These are phyloP conservation scores for Calyptommatus sinebrachiatus DNA, from an alignment of 2,113 vertebrate genomes.

Conservation along the genomic window DNA sequence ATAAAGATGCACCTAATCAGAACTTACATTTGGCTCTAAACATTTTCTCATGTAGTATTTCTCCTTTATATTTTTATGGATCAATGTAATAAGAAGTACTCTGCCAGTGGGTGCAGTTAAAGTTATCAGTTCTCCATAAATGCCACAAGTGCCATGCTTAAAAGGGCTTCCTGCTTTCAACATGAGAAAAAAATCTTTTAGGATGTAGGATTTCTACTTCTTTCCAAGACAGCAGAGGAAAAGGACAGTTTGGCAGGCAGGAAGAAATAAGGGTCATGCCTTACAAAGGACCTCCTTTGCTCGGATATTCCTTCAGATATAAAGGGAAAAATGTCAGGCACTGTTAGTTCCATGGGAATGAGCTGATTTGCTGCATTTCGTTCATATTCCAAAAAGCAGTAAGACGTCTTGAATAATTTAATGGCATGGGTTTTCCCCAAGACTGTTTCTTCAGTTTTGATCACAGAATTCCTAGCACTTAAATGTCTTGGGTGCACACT, in stretches of 20 bases:
- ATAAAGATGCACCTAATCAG: constrained; percentile 53
- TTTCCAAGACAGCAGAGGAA: constrained; percentile 37
- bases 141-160: constrained; percentile 46
- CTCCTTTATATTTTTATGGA: constrained; percentile 63
- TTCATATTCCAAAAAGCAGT: constrained; percentile 43
- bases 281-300: constrained; percentile 53
- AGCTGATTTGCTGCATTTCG: constrained; percentile 34
- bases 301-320: constrained; percentile 59
- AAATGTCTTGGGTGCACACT: constrained; percentile 60
- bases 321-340: constrained; percentile 64
- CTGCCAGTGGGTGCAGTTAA: constrained; percentile 51
- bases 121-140: constrained; percentile 66
- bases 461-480: constrained; percentile 52
- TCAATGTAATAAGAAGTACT: constrained; percentile 44
- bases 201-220: neutral
- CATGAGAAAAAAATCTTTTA: constrained; percentile 34
- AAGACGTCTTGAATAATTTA: constrained; percentile 53
- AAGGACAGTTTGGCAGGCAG: constrained; percentile 32
- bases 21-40: constrained; percentile 69
- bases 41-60: constrained; percentile 67
- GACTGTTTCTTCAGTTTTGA: constrained; percentile 58
- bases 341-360: constrained; percentile 48
- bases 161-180: constrained; percentile 56
- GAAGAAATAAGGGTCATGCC: constrained; percentile 41
- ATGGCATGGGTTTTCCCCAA: constrained; percentile 31